Percentiles rank a stretch among this genome's conserved stretches.
phyloP scores from a whole-genome alignment of 2,797 vertebrate species.

The Poeciliopsis infans region DNA sequence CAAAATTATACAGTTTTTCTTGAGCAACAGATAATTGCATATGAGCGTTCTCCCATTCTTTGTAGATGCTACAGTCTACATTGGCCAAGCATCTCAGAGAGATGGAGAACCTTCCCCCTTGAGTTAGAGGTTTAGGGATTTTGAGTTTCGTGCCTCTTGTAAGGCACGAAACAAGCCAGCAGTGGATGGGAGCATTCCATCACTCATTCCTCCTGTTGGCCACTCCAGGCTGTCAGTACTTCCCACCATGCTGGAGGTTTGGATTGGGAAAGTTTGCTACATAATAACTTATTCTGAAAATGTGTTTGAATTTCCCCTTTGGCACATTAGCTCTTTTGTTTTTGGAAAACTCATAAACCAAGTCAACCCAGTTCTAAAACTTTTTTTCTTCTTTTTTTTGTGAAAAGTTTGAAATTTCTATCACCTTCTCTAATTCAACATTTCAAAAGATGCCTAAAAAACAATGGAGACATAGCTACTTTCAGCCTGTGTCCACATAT shows the following conservation, averaged over 20 bases:
- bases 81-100: too few relatives aligned
- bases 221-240: background rate
- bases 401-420: background rate
- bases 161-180: too few relatives aligned
- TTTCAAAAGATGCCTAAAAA: background rate
- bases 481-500: background rate
- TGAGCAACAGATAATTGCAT: too few relatives aligned
- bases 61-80: too few relatives aligned
- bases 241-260: background rate
- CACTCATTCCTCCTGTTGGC: background rate
- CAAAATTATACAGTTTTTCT: too few relatives aligned
- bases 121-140: too few relatives aligned
- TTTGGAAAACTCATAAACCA: too few relatives aligned
- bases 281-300: background rate
- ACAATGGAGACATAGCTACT: background rate
- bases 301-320: background rate
- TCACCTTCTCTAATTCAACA: background rate
- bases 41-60: too few relatives aligned
- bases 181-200: background rate
- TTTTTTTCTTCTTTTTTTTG: too few relatives aligned
- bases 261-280: background rate
- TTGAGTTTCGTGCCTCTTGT: too few relatives aligned
- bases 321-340: background rate
- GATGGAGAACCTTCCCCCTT: too few relatives aligned
- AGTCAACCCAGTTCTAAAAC: background rate